Evolutionary conservation across 2,888 invertebrate genomes (phyloP).

Genomic region (Sesia apiformis): DNA sequence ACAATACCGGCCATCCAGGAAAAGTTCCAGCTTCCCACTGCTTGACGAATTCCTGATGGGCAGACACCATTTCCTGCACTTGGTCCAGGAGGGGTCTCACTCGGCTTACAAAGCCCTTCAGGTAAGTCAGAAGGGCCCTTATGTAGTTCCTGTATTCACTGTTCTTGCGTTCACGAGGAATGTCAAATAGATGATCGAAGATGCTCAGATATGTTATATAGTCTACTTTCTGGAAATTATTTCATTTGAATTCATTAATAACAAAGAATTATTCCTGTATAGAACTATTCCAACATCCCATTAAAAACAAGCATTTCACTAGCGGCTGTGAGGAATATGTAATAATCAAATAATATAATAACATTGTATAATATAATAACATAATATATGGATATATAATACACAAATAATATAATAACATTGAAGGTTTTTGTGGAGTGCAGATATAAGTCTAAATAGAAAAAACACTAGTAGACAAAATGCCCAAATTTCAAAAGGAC

Average conservation of each 20-base stretch:
- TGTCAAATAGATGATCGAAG: slow-evolving; percentile 97
- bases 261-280: no score
- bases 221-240: slow-evolving; percentile 84
- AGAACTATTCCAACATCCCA: no score
- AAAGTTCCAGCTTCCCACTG: slow-evolving; percentile 94
- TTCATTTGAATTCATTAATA: neutral
- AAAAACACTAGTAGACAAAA: no score
- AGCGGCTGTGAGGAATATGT: no score
- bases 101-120: slow-evolving; percentile 86
- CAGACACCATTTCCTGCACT: slow-evolving; percentile 83
- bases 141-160: slow-evolving; percentile 91
- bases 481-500: no score
- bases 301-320: no score
- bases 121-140: slow-evolving; percentile 86
- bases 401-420: no score
- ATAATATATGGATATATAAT: no score
- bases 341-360: no score
- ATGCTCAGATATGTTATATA: slow-evolving; percentile 95
- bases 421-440: no score
- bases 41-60: slow-evolving; percentile 85
- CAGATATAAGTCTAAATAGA: no score
- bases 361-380: no score
- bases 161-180: slow-evolving; percentile 92
- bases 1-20: slow-evolving; percentile 92
- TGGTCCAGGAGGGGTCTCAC: slow-evolving; percentile 91